Base-by-base conservation (phyloP, 2,113 vertebrate genomes). In the Neopipo cinnamomea region DNA sequence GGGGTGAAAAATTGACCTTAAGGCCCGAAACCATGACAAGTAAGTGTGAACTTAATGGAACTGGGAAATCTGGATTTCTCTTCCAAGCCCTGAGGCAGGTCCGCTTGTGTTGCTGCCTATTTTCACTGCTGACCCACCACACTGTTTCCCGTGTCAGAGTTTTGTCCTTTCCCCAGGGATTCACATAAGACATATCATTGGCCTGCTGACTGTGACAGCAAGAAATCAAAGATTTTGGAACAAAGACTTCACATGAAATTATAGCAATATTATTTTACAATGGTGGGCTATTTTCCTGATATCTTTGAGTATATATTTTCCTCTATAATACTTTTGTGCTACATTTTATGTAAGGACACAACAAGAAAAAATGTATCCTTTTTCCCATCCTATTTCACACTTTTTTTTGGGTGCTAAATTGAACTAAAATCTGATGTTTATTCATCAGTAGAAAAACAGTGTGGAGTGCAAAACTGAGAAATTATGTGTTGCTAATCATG, bases 281-380 rank as follows among this genome's bases (percentile, higher is more conserved):
- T 8, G 4, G 11, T 39, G 22, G 30, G 14, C 22, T 67, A 16
- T 19, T 66, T 76, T 80, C 75, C 50, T 63, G 59, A 2, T 35
- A 24, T 35, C 8, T 63, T 53, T 35, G 12, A 74, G 7, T 31
- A 16, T 9, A 3, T 52, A 16, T 41, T 71, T 89, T 73, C 18
- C 11, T 46, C 8, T 33, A 6, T 47, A 55, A 30, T 20, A 30
- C 0, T 35, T 68, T 14, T 55, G 23, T 50, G 15, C 22, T 91
- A 39, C 20, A 22, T 82, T 81, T 93, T 67, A n/a, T 74, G 1
- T 66, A 89, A 85, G 46, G 9, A 31, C 11, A 37, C 5, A 58
- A 21, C 3, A 46, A 58, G 25, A 59, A 82, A 79, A 70, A 22
- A 6, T 0, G 0, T 37, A 30, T 33, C n/a, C 3, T 1, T 16